Evolutionary conservation across 1,140 invertebrate species (phyloP), one percentile per base, ranked within the genome.

Genomic region (Drosophila fuyamai): DNA sequence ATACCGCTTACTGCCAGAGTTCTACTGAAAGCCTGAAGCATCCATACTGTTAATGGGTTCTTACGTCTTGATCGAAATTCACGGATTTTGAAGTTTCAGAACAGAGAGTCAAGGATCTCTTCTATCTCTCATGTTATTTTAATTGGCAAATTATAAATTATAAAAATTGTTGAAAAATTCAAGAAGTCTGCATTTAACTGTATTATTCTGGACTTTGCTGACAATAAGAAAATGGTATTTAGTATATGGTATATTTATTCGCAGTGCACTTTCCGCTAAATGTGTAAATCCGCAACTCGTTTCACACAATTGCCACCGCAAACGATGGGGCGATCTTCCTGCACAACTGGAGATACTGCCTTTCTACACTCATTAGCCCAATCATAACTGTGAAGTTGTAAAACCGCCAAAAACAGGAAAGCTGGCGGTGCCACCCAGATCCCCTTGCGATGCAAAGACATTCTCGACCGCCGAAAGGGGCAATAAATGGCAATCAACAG

Each of bases 401-500:
- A 86, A 86, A 70, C 79, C 76, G 63, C 71, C 76, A 65, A 88
- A 88, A 56, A 36, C 68, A 27, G 35, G 43, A 35, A 36, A 58
- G 16, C 65, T 16, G 35, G 44, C 66, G 67, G 44, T 58, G 62
- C 71, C 77, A 72, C 58, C 60, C 76, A 70, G 58, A 66, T 66
- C 56, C 68, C 59, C 32, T 14, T 32, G 27, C 12, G n/a, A 40
- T 14, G 51, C 36, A 57, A 44, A 70, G 51, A 65, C 44, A 58
- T 55, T 47, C 35, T 40, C 16, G 67, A 70, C 29, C 35, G 27
- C 35, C 51, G 4, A 70, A 71, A 70, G 57, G 54, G 71, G 79
- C 76, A 71, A 88, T 88, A 89, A 88, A 83, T 81, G 84, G 84
- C 84, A 89, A 88, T 88, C 84, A 88, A 61, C 82, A 66, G 68